Conservation (phyloP, 2,888 invertebrate genomes). For the Dione vanillae region DNA sequence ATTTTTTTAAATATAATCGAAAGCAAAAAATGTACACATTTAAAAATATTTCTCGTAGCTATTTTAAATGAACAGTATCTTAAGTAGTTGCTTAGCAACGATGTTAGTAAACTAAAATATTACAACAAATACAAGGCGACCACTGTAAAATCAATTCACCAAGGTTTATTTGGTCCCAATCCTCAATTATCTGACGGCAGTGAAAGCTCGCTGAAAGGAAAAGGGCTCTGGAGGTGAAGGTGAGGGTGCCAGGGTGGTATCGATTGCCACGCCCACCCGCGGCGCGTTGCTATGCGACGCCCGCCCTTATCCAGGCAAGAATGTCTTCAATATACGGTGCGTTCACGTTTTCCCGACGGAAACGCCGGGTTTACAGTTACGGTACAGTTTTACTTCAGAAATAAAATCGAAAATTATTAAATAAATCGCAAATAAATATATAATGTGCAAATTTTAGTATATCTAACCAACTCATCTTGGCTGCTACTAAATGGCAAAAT, state of each 20-base stretch:
- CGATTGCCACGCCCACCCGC: slow-evolving; percentile 88
- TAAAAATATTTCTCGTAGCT: not conserved
- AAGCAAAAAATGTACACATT: not conserved
- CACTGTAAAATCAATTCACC: slow-evolving; percentile 23
- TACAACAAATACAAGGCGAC: slow-evolving; percentile 1
- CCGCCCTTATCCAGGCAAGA: slow-evolving; percentile 52
- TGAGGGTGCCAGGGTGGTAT: slow-evolving; percentile 84
- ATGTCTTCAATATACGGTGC: slow-evolving; percentile 40
- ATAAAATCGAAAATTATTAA: not conserved
- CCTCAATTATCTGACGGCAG: slow-evolving; percentile 39
- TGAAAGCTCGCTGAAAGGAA: slow-evolving; percentile 56
- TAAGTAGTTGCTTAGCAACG: slow-evolving; percentile 12
- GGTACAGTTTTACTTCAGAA: not conserved
- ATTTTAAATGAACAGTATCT: not conserved
- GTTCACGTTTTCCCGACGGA: slow-evolving; percentile 18
- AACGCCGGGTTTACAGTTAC: not conserved
- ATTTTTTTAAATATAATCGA: not conserved
- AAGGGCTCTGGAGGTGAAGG: slow-evolving; percentile 58
- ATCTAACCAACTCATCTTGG: not conserved
- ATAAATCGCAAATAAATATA: not conserved
- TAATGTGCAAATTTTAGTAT: not conserved
- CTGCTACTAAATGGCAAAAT: not conserved
- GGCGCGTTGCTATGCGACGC: slow-evolving; percentile 83
- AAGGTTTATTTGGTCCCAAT: slow-evolving; percentile 28
- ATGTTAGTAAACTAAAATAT: slow-evolving; percentile 21